Base-by-base conservation (phyloP, 92 coral and sea anemone species). In the Zoanthus gigantus region DNA sequence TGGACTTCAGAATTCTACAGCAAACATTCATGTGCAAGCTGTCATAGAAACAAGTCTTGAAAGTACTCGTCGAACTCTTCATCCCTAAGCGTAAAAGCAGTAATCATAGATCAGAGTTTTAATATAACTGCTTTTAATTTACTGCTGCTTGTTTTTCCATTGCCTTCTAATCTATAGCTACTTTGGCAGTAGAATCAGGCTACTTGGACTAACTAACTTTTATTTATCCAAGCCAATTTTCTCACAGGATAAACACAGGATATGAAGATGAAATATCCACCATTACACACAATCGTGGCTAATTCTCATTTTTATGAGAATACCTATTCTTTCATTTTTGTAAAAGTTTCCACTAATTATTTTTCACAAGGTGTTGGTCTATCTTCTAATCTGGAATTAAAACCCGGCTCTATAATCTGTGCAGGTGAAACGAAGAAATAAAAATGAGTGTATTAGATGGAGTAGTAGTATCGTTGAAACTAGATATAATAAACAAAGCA, bases 61-160 rank as follows among this genome's bases (percentile, higher is more conserved):
- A 81, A 81, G 46, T 81, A 81, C 63, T 81, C 85, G 74, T 81
- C 85, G 12, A 81, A 81, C 61, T 81, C 85, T 32, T 81, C 85
- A 42, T 81, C 85, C 85, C 85, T 81, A 13, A 5, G 65, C 14
- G 48, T 52, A 45, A n/a, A 67, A 63, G 63, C 52, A 29, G 45
- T 63, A 31, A 60, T 10, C 1, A 17, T 10, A 17, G 30, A 63
- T 18, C 18, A n/a, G 28, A 6, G 12, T 63, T 60, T 63, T n/a
- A 63, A 7, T 50, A 0, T 11, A 50, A 50, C 69, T 63, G 46
- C 15, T 69, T 12, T 31, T 65, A 4, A 31, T 11, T 65, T 32
- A 69, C 16, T 29, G 9, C 31, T 5, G 9, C 6, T 63, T 2
- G 12, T 56, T 9, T 4, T 7, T 7, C 10, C 5, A 1, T 58